Evolutionary conservation across 2,888 invertebrate species (phyloP).

Genomic region (Tridacna gigas): DNA sequence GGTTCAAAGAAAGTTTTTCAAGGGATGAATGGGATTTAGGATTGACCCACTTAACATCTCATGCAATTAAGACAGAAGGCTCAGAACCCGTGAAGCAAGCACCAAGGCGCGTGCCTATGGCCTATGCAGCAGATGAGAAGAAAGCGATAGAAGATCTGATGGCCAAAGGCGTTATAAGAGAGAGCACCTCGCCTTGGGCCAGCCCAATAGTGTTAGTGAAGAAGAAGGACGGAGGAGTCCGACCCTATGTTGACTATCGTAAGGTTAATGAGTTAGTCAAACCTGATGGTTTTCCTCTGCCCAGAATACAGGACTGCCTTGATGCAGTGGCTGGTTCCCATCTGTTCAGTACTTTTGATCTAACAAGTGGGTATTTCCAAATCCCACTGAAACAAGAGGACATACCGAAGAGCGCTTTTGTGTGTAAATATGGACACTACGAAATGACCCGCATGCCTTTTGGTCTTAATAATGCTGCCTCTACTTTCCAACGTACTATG

Average conservation of each 20-base stretch:
- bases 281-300: constrained; percentile 30
- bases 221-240: constrained; percentile 28
- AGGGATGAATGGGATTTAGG: constrained; percentile 53
- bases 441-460: constrained; percentile 49
- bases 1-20: constrained; percentile 45
- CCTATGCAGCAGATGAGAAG: constrained; percentile 40
- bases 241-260: constrained; percentile 37
- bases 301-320: constrained; percentile 32
- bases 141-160: constrained; percentile 34
- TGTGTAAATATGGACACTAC: constrained; percentile 42
- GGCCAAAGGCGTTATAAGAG: constrained; percentile 37
- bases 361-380: constrained; percentile 42
- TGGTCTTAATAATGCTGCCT: constrained; percentile 29
- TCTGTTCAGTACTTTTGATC: constrained; percentile 29
- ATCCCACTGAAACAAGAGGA: constrained; percentile 39
- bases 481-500: constrained; percentile 44
- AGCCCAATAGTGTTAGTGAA: constrained; percentile 34
- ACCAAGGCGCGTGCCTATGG: constrained; percentile 49
- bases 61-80: constrained; percentile 50
- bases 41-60: constrained; percentile 49
- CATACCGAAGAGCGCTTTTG: constrained; percentile 37
- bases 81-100: constrained; percentile 50
- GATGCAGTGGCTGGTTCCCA: constrained; percentile 32
- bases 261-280: constrained; percentile 26
- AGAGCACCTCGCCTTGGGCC: constrained; percentile 41